These are phyloP conservation scores for Netelia melanura DNA, from an alignment of 2,888 invertebrate species.

Conservation along the genomic window DNA sequence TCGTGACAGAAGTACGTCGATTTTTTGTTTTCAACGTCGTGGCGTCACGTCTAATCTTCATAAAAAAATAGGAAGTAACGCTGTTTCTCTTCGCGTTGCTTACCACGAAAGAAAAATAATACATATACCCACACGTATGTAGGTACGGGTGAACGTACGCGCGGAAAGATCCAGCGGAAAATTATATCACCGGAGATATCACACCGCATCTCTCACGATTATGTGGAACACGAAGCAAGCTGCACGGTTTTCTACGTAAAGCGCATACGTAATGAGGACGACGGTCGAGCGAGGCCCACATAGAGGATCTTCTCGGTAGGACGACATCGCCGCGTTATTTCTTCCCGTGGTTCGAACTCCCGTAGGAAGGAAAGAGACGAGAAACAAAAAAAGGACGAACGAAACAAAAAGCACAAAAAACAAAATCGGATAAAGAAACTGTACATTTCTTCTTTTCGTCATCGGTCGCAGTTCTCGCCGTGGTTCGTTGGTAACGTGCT, in stretches of 20 bases:
- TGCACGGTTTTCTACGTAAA: constrained; percentile 74
- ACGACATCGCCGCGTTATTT: constrained; percentile 16
- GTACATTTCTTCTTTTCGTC: neutral
- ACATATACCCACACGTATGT: neutral
- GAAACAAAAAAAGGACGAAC: neutral
- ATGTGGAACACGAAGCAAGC: constrained; percentile 28
- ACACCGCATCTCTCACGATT: constrained; percentile 73
- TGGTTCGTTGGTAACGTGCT: constrained; percentile 41
- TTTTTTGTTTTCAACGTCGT: no score
- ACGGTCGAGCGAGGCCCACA: constrained; percentile 32
- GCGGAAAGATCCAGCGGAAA: constrained; percentile 71
- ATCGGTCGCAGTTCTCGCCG: neutral
- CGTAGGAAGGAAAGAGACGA: constrained; percentile 11
- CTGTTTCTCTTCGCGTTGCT: neutral
- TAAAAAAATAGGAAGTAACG: neutral
- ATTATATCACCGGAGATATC: constrained; percentile 74
- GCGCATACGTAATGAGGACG: constrained; percentile 80
- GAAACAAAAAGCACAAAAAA: neutral
- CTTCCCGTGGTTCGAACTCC: constrained; percentile 9
- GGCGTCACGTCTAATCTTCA: no score
- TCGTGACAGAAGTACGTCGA: no score
- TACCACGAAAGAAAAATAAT: constrained; percentile 26
- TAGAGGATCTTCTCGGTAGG: neutral
- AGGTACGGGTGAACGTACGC: constrained; percentile 10
- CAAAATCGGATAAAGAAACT: neutral